phyloP scores from a whole-genome alignment of 2,888 invertebrate species.

The Ferrisia virgata region DNA sequence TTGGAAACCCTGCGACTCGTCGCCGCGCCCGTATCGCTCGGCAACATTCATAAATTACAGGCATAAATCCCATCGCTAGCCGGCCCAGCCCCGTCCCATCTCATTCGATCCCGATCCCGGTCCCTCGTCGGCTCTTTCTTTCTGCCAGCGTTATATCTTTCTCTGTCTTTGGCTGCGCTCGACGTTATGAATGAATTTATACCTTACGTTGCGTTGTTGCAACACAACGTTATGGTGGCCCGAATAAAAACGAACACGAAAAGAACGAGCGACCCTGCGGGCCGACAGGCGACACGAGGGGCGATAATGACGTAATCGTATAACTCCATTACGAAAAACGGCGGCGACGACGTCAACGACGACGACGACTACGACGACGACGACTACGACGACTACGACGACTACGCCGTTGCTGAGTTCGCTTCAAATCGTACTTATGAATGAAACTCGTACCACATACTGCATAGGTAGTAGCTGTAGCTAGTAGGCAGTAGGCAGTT shows the following conservation, averaged over 20 bases:
- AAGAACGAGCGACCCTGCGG: background rate
- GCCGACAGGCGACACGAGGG: background rate
- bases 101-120: too few relatives aligned
- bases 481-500: too few relatives aligned
- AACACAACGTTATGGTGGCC: background rate
- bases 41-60: constrained; percentile 36
- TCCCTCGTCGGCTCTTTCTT: background rate
- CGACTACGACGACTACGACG: background rate
- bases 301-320: constrained; percentile 4
- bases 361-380: background rate
- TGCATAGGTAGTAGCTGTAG: background rate
- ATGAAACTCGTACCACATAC: background rate
- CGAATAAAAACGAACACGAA: constrained; percentile 7
- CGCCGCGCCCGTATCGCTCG: background rate
- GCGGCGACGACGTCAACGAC: background rate
- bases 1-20: constrained; percentile 24
- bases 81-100: too few relatives aligned
- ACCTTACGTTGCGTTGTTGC: background rate
- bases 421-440: background rate
- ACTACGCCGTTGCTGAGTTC: background rate
- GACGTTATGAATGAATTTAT: constrained; percentile 33
- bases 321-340: background rate
- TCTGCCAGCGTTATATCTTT: background rate
- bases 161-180: background rate
- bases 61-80: background rate